Evolutionary conservation across 2,797 vertebrate species (phyloP), one percentile per base, ranked within the genome.

Genomic region (Taeniopygia guttata): DNA sequence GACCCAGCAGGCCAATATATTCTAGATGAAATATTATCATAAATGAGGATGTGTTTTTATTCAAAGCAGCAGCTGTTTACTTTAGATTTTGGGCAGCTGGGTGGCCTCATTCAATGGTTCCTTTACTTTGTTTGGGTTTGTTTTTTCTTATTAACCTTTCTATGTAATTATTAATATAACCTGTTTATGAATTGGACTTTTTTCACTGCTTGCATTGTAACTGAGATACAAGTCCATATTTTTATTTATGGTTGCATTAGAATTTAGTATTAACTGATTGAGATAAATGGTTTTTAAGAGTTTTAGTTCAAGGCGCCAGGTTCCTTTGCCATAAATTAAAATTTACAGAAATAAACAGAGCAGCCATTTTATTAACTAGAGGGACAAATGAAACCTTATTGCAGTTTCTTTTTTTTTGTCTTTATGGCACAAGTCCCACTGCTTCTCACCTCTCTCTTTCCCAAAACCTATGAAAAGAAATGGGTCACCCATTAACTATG

Each of bases 161-260:
- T 81, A 43, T 89, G 89, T 94, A 97, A 96, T 94, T 96, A 93
- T 94, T 96, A 95, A 96, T 95, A 84, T 75, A 95, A 77, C 62
- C 58, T 88, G 79, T 79, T 96, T 95, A 96, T 86, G 72, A 84
- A 81, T 67, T 92, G 66, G 58, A 46, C 13, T 73, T 91, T 82
- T 68, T 74, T 78, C 11, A 4, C 26, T 84, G 87, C 66, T 86
- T 95, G 73, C 42, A 82, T 52, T 95, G 86, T 94, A 95, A 95
- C 10, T 91, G 93, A 97, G 81, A 93, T 54, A 58, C 23, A 60
- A 73, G 22, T 52, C 60, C 40, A 23, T 86, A 55, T 77, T 93
- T 51, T 93, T 92, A 58, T 79, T 83, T 93, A 52, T 90, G 68
- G 79, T 87, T 95, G 45, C 72, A 82, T 87, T 93, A 84, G 63